Base-by-base conservation (phyloP, 2,113 vertebrate genomes). In the Turdus rufiventris region DNA sequence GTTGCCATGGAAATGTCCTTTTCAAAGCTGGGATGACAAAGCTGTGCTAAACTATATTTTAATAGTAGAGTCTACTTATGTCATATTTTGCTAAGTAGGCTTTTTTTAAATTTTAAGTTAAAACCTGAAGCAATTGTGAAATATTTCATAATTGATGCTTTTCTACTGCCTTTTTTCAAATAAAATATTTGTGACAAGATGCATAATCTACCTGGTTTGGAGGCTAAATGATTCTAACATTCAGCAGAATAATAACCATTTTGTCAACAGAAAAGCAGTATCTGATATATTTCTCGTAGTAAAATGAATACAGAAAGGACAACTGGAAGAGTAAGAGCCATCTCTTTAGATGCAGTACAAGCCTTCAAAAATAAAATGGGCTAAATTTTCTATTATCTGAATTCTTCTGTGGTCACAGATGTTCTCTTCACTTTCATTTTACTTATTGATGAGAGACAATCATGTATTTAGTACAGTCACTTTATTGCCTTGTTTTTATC, bases 341-440 rank as follows among this genome's bases (percentile, higher is more conserved):
- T 62, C 43, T 81, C 61, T 92, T 90, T 45, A 75, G 10, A 90
- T 80, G 61, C 78, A 75, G 19, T 34, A 34, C 65, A 73, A 62
- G 50, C 29, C 56, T 89, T 85, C 54, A 34, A 48, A 77, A 91
- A 48, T 45, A 76, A 93, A 92, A 88, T 67, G 8, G 62, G 29
- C 51, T 85, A 45, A 58, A 8, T 88, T 88, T 89, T 80, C 73
- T 56, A 58, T 84, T 85, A 68, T 95, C 61, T 74, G 40, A 88
- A 76, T 90, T 92, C 65, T 89, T 89, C 75, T 75, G 45, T 84
- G 76, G 34, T 73, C 82, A 88, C 79, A 95, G 93, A 92, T 92
- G 85, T 92, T 79, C 66, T 70, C 43, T 38, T 20, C 74, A 40
- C 18, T 88, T 87, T 74, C 47, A 79, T 91, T 92, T 94, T 76